Evolutionary conservation across 1,140 invertebrate genomes (phyloP).

Genomic region (Heterodera schachtii): DNA sequence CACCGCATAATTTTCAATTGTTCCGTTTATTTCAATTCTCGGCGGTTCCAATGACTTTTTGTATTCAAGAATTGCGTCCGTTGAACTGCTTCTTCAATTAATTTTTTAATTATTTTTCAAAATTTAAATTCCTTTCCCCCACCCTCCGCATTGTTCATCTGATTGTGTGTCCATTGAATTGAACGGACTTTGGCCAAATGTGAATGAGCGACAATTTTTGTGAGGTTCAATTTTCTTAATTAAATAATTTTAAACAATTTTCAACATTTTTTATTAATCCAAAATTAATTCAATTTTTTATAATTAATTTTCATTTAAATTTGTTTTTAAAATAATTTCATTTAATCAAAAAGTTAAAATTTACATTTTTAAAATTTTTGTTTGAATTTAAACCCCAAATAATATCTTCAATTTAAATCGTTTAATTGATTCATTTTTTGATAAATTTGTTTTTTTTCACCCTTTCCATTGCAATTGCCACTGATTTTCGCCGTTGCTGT

Average conservation of each 20-base stretch:
- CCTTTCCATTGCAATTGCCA: background rate
- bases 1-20: background rate
- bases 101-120: background rate
- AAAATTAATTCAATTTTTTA: too few relatives aligned
- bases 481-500: background rate
- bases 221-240: constrained; percentile 7
- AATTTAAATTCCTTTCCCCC: background rate
- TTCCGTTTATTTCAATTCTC: constrained; percentile 23
- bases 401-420: too few relatives aligned
- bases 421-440: too few relatives aligned
- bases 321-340: too few relatives aligned
- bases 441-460: background rate
- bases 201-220: constrained; percentile 19
- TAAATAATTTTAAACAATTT: background rate
- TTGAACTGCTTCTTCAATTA: background rate
- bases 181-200: constrained; percentile 19
- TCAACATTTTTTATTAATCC: background rate
- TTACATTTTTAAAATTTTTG: too few relatives aligned
- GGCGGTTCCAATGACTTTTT: constrained; percentile 5
- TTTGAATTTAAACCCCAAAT: too few relatives aligned
- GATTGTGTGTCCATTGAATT: constrained; percentile 14
- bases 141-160: background rate
- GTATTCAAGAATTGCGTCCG: background rate
- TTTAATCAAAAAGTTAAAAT: too few relatives aligned
- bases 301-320: too few relatives aligned